These are phyloP conservation scores for Rotaria magnacalcarata DNA, from an alignment of 2,888 invertebrate genomes.

Conservation along the genomic window DNA sequence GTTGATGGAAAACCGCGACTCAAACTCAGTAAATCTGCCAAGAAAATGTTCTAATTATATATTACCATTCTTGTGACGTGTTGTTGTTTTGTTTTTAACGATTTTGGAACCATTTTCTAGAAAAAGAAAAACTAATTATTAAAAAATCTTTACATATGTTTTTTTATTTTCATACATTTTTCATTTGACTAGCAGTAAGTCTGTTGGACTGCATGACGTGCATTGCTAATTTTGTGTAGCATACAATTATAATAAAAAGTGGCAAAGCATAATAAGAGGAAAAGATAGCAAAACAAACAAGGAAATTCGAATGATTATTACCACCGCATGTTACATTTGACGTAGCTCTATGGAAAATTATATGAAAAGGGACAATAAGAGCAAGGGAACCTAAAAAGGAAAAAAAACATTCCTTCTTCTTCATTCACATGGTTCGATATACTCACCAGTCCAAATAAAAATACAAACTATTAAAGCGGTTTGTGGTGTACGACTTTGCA, in stretches of 20 bases:
- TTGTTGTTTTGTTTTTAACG: not conserved
- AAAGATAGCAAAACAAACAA: not conserved
- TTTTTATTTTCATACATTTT: not conserved
- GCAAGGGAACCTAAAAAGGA: not conserved
- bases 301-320: not conserved
- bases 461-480: not conserved
- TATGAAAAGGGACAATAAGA: not conserved
- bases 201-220: slow-evolving; percentile 21
- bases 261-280: slow-evolving; percentile 44
- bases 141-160: no score
- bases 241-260: slow-evolving; percentile 42
- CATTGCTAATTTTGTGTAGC: slow-evolving; percentile 37
- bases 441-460: slow-evolving; percentile 1
- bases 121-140: not conserved
- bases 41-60: no score
- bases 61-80: not conserved
- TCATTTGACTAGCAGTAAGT: not conserved
- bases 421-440: not conserved
- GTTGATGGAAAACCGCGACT: no score
- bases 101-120: not conserved
- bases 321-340: not conserved
- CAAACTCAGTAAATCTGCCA: no score
- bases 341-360: no score
- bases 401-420: not conserved
- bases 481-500: not conserved